Evolutionary conservation across 2,888 invertebrate species (phyloP).

Genomic region (Papilio protenor): DNA sequence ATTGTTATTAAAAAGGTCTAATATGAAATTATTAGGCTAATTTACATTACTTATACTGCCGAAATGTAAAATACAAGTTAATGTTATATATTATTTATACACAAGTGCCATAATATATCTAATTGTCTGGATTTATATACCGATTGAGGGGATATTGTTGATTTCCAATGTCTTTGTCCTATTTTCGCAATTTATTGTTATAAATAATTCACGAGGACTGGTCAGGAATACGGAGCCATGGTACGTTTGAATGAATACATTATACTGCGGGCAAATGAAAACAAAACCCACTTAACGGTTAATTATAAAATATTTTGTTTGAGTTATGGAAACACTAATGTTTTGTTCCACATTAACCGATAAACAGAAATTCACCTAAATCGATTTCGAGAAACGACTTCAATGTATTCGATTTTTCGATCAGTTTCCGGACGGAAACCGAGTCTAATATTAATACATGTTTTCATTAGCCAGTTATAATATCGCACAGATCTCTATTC

Average conservation of each 20-base stretch:
- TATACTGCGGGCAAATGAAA: conserved; percentile 27
- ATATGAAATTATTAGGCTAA: conserved; percentile 45
- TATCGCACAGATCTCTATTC: too few species aligned
- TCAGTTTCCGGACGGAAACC: conserved; percentile 28
- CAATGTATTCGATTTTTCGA: conserved; percentile 20
- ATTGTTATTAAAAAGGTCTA: conserved; percentile 34
- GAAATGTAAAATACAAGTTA: conserved; percentile 66
- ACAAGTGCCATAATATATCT: conserved; percentile 77
- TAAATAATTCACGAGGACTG: conserved; percentile 28
- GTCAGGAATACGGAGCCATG: conserved; percentile 22
- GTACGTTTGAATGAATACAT: conserved; percentile 34
- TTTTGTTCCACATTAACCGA: conserved; percentile 41
- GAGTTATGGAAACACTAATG: conserved; percentile 36
- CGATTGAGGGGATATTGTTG: conserved; percentile 59
- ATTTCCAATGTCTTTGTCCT: conserved; percentile 41
- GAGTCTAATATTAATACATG: conserved; percentile 20
- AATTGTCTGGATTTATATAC: conserved; percentile 68
- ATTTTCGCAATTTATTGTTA: conserved; percentile 46
- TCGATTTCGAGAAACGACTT: conserved; percentile 31
- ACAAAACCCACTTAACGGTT: conserved; percentile 41
- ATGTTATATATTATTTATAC: conserved; percentile 67
- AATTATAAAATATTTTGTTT: conserved; percentile 42
- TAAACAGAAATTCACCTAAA: conserved; percentile 36
- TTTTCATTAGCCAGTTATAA: conserved; percentile 3
- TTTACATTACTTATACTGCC: conserved; percentile 57